Base-by-base conservation (phyloP, 1,140 invertebrate species). In the Aphelinus certus region DNA sequence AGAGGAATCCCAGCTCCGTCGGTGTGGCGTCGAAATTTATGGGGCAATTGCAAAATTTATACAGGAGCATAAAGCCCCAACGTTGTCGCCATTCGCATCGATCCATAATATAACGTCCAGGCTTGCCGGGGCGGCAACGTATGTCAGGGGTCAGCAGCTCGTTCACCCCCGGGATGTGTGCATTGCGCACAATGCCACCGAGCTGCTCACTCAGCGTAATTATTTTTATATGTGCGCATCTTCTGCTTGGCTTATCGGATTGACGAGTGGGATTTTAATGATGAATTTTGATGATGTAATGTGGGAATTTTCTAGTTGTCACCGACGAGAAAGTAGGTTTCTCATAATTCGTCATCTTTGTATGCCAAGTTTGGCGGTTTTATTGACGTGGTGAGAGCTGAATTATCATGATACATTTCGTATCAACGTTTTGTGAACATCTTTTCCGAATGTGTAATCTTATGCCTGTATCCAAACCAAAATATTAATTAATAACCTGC, bases 201-300 rank as follows among this genome's bases (percentile, higher is more conserved):
- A 45, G 56, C 10, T 45, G 63, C 53, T 64, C 57, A 45, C 63
- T 42, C 10, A n/a, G 49, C 47, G 55, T 57, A 69, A 75, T 75
- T 75, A 75, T 70, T 75, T 75, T 71, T 57, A 26, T 51, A 57
- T 26, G 64, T 42, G 46, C 58, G 66, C 62, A 47, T 69, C 45
- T 71, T 75, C 67, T 65, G 67, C 73, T 75, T 45, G 26, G 67
- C 67, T 75, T 70, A 65, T 65, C 48, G 67, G 70, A 65, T 75
- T 75, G 70, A 75, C 68, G 56, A 61, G 71, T 26, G 56, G 9
- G 51, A 26, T 26, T 26, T 26, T 26, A 26, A 26, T 26, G 26
- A 26, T 26, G 26, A 26, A 26, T 26, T 26, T 26, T 26, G 26
- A 26, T 26, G 26, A 26, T 26, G 26, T 26, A 26, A 26, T 26